A percentile compares a stretch with the other conserved stretches of the same genome.
Evolutionary conservation across 2,888 invertebrate species (phyloP).

Genomic region (Chloromyia formosa): DNA sequence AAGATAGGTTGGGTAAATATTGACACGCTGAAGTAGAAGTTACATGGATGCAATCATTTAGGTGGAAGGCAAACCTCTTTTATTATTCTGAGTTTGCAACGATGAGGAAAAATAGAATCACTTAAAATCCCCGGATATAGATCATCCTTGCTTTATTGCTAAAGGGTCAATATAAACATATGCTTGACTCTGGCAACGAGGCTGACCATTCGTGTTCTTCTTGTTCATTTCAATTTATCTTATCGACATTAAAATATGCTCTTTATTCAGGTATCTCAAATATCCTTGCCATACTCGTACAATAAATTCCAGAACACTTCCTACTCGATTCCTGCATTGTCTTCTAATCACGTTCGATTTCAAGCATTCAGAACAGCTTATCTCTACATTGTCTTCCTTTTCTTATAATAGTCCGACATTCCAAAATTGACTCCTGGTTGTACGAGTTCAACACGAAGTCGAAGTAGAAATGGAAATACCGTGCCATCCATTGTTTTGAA

Average conservation of each 20-base stretch:
- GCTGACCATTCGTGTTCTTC: neutral
- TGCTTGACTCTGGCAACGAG: too few relatives aligned
- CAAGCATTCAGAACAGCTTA: constrained; percentile 1
- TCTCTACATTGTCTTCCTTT: neutral
- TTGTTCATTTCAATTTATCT: neutral
- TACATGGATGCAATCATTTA: too few relatives aligned
- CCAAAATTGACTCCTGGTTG: neutral
- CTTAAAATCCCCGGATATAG: too few relatives aligned
- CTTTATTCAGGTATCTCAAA: neutral
- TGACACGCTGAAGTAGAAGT: too few relatives aligned
- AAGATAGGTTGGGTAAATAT: too few relatives aligned
- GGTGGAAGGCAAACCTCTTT: too few relatives aligned
- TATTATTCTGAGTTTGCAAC: too few relatives aligned
- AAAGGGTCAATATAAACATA: too few relatives aligned
- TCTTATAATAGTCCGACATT: neutral
- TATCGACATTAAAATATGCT: neutral
- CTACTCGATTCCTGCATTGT: neutral
- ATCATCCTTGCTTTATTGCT: too few relatives aligned
- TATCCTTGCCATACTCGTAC: neutral
- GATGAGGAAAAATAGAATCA: too few relatives aligned
- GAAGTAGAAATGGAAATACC: neutral
- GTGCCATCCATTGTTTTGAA: neutral
- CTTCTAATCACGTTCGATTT: constrained; percentile 10
- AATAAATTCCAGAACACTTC: too few relatives aligned
- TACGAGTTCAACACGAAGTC: neutral